Percentiles rank a stretch among this genome's conserved stretches.
Evolutionary conservation across 2,797 vertebrate species (phyloP).

Genomic region (Falco berigora): DNA sequence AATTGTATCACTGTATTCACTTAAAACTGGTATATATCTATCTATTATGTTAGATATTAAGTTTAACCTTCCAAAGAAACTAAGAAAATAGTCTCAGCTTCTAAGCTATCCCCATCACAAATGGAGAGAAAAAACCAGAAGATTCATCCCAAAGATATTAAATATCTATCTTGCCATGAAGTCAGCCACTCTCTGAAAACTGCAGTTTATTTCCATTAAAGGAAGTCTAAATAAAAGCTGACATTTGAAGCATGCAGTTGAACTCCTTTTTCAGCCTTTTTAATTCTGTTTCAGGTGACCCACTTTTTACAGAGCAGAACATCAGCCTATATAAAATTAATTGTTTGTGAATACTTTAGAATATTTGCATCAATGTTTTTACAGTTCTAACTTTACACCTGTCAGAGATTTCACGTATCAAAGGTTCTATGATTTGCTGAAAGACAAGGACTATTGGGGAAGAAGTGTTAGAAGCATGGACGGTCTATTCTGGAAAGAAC

Average conservation of each 20-base stretch:
- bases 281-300: not conserved
- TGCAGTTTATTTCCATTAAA: not conserved
- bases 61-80: not conserved
- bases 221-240: not conserved
- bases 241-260: not conserved
- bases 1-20: not conserved
- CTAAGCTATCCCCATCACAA: not conserved
- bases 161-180: not conserved
- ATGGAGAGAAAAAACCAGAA: not conserved
- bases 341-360: constrained; percentile 12
- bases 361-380: not conserved
- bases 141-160: not conserved
- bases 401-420: not conserved
- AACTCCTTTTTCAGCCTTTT: not conserved
- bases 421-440: not conserved
- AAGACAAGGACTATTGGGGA: not conserved
- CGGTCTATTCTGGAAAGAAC: not conserved
- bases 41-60: not conserved
- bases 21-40: not conserved
- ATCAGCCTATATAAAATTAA: not conserved
- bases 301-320: not conserved
- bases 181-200: not conserved
- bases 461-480: not conserved
- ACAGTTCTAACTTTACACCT: not conserved
- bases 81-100: not conserved